Evolutionary conservation across 2,888 invertebrate genomes (phyloP), one percentile per base, ranked within the genome.

Genomic region (Gortyna flavago): DNA sequence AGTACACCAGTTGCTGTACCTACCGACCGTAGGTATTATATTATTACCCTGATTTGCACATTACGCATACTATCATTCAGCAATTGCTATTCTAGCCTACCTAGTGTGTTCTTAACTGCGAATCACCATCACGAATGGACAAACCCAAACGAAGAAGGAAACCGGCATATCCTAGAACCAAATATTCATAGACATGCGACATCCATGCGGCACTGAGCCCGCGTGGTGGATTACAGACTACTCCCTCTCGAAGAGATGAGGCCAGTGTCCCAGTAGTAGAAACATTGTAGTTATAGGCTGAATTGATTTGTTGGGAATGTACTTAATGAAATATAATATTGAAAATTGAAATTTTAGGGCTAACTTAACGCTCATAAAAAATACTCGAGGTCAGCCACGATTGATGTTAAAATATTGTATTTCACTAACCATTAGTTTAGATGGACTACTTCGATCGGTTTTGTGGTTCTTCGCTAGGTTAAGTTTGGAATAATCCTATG

Each of bases 1-100:
- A 70, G 41, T 72, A 72, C n/a, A 44, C 57, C 32, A 71, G 38
- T 80, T 77, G 32, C 73, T 85, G 78, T 73, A 41, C 59, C 68
- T 51, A 29, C 67, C 16, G n/a, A 61, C 11, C 29, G 9, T 35
- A 29, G 29, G 35, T 74, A 13, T 32, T 32, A 62, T 41, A 38
- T 32, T 41, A 72, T 29, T 48, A 77, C 16, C 21, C 21, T 7
- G 32, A 51, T 61, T 72, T 51, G 41, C 79, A 74, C 72, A 82
- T 38, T 69, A 25, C 57, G 18, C 65, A 25, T 38, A 38, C 21
- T 21, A 44, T 44, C 5, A 44, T 66, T 44, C 35, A 78, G 29
- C 21, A 41, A 51, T 62, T 77, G 11, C 8, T 65, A 38, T 29
- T 54, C n/a, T 38, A 3, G 13, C n/a, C n/a, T 61, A 35, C 29